Conservation (phyloP, 2,888 invertebrate species). For the Digitonthophagus gazella region DNA sequence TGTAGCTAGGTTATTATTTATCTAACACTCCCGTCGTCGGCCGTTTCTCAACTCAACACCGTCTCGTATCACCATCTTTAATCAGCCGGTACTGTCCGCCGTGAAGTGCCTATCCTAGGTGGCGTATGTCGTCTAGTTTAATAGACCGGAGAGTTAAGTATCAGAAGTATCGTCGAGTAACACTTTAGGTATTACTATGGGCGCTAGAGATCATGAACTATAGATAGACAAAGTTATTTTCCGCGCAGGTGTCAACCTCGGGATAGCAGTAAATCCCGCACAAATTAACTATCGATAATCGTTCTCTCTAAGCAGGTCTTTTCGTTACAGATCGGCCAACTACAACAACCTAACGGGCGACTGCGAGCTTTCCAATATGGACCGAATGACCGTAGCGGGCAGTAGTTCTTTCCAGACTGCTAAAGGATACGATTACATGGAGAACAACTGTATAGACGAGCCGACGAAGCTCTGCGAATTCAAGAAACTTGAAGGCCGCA, state of each 20-base stretch:
- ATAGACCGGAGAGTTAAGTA: conserved; percentile 10
- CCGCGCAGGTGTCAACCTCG: background rate
- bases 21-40: background rate
- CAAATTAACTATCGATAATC: conserved; percentile 6
- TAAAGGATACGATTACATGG: conserved; percentile 74
- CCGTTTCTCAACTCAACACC: conserved; percentile 15
- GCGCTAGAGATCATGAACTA: background rate
- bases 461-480: conserved; percentile 94
- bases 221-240: background rate
- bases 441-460: conserved; percentile 91
- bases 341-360: conserved; percentile 82
- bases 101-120: conserved; percentile 1
- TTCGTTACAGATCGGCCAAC: conserved; percentile 76
- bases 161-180: background rate
- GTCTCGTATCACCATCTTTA: background rate
- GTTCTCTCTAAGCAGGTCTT: conserved; percentile 2
- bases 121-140: conserved; percentile 1
- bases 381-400: conserved; percentile 83
- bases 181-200: conserved; percentile 9
- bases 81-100: conserved; percentile 3
- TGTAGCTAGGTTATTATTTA: background rate
- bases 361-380: conserved; percentile 89
- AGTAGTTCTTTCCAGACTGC: conserved; percentile 65
- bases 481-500: conserved; percentile 81
- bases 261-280: background rate